Conservation (phyloP, 2,113 vertebrate species). For the Poecile atricapillus region DNA sequence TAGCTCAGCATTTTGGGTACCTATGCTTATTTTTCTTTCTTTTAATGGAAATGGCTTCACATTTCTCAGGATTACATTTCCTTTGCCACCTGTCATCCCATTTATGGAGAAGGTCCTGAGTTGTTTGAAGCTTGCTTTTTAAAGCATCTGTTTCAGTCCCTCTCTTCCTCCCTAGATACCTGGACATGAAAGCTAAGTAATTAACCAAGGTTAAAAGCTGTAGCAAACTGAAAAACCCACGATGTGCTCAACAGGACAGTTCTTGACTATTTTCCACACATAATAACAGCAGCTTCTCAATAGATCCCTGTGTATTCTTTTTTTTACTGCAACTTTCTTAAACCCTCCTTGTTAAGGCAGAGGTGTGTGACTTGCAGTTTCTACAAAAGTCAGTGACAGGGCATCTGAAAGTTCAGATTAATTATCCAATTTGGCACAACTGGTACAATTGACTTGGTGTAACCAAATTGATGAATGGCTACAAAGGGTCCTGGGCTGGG, state of each 20-base stretch:
- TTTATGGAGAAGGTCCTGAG: background rate
- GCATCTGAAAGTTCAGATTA: background rate
- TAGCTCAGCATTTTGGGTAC: background rate
- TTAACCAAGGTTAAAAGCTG: background rate
- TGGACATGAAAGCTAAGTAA: background rate
- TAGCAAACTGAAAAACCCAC: background rate
- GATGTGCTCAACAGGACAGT: background rate
- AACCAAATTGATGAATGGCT: background rate
- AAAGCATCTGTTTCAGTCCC: background rate
- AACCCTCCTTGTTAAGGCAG: background rate
- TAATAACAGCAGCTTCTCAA: background rate
- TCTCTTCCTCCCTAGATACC: background rate
- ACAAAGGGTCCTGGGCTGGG: background rate
- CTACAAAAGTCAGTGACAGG: background rate
- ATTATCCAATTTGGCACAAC: background rate
- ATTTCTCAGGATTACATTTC: background rate
- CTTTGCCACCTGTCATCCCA: background rate
- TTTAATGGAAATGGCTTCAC: background rate
- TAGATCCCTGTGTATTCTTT: background rate
- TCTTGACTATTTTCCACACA: background rate
- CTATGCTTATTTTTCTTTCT: background rate
- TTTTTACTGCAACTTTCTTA: background rate
- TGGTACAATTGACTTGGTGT: background rate
- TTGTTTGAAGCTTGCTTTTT: background rate
- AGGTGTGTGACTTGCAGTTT: background rate